Conservation (phyloP, 2,888 invertebrate species). For the Chromoteleia sp. region DNA sequence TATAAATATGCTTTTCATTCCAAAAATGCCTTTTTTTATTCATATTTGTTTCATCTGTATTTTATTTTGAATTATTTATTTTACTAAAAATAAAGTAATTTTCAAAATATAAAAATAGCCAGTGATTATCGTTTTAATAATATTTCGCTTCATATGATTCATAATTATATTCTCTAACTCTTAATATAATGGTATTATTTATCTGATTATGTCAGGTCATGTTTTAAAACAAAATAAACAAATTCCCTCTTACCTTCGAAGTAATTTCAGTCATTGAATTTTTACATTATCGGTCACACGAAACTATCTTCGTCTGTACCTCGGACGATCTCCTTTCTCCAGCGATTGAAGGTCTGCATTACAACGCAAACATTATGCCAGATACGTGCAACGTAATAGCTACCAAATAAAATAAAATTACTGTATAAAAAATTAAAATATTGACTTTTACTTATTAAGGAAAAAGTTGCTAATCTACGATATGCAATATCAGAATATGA, state of each 20-base stretch:
- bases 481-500: no score
- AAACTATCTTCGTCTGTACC: slow-evolving; percentile 33
- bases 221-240: slow-evolving; percentile 20
- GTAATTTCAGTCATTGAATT: slow-evolving; percentile 28
- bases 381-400: neutral
- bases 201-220: slow-evolving; percentile 20
- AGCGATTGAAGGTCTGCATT: slow-evolving; percentile 7
- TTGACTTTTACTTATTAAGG: no score
- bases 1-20: no score
- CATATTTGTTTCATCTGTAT: neutral
- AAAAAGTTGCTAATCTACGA: no score
- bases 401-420: neutral
- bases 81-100: neutral
- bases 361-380: neutral
- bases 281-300: slow-evolving; percentile 52
- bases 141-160: neutral
- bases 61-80: neutral
- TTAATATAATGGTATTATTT: slow-evolving; percentile 16
- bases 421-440: neutral
- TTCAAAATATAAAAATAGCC: no score
- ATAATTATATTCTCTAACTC: slow-evolving; percentile 14
- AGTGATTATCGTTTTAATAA: neutral
- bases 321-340: slow-evolving; percentile 29
- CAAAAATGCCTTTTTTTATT: no score
- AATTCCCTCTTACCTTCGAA: slow-evolving; percentile 18